phyloP scores from a whole-genome alignment of 2,113 vertebrate species.

The Microcebus lehilahytsara region DNA sequence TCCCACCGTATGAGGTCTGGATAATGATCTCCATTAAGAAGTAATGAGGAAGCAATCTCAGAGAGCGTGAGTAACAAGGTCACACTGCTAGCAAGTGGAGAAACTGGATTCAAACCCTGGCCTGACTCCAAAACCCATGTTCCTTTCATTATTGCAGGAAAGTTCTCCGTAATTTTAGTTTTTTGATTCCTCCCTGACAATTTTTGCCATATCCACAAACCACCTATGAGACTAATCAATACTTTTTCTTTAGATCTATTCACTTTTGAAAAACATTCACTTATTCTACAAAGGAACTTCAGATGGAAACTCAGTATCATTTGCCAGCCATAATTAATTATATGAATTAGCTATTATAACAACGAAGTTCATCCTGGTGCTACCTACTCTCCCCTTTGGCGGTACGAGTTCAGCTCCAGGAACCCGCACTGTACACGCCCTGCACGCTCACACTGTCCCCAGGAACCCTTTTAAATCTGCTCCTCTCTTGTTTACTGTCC shows the following conservation, averaged over 20 bases:
- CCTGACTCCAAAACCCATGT: background rate
- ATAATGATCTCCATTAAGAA: background rate
- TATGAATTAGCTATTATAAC: background rate
- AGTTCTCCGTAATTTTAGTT: background rate
- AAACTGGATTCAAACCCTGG: background rate
- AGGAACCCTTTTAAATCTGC: background rate
- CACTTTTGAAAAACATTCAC: background rate
- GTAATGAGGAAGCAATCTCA: background rate
- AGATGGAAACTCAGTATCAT: background rate
- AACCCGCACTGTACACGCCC: background rate
- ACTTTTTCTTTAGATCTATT: conserved; percentile 38
- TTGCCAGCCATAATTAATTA: conserved; percentile 27
- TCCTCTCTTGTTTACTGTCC: background rate
- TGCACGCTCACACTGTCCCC: background rate
- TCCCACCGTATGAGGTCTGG: background rate
- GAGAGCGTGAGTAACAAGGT: background rate
- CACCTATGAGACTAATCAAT: background rate
- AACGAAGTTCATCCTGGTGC: background rate
- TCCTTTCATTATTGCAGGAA: background rate
- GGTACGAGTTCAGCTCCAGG: background rate
- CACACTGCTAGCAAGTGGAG: background rate
- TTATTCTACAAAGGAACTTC: conserved; percentile 24
- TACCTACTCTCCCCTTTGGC: background rate
- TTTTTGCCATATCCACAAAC: background rate
- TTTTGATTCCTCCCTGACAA: background rate